These are phyloP conservation scores for Rachycentron canadum DNA, from an alignment of 2,797 vertebrate species.

Conservation along the genomic window DNA sequence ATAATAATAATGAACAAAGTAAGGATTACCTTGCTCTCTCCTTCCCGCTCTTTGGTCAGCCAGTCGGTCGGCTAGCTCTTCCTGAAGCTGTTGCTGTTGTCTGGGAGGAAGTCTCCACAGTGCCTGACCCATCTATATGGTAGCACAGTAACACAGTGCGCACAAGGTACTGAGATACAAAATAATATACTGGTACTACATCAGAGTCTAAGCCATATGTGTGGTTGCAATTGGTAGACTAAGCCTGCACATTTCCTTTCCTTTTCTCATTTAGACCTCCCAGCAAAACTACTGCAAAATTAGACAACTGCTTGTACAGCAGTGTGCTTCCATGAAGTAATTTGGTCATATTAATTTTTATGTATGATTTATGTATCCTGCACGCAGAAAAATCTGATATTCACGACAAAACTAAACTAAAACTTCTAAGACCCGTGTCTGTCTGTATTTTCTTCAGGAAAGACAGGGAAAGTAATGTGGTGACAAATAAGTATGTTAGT, in stretches of 20 bases:
- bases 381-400: background rate
- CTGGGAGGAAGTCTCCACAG: slow-evolving; percentile 94
- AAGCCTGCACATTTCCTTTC: background rate
- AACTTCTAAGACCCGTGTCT: too few relatives aligned
- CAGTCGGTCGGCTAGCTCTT: slow-evolving; percentile 89
- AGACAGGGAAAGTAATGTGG: too few relatives aligned
- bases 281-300: background rate
- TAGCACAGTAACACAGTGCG: slow-evolving; percentile 19
- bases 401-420: background rate
- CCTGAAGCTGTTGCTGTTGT: slow-evolving; percentile 96
- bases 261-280: background rate
- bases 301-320: background rate
- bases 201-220: background rate
- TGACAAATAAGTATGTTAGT: too few relatives aligned
- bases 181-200: background rate
- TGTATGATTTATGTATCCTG: background rate
- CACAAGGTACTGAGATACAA: background rate
- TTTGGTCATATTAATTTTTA: background rate
- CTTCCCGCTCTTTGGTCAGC: slow-evolving; percentile 74
- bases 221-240: background rate
- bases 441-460: too few relatives aligned
- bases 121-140: slow-evolving; percentile 95
- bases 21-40: slow-evolving; percentile 59
- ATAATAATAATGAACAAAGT: background rate
- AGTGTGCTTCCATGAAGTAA: background rate